Evolutionary conservation across 1,140 invertebrate genomes (phyloP), one percentile per base, ranked within the genome.

Genomic region (Hyposmocoma kahamanoa): DNA sequence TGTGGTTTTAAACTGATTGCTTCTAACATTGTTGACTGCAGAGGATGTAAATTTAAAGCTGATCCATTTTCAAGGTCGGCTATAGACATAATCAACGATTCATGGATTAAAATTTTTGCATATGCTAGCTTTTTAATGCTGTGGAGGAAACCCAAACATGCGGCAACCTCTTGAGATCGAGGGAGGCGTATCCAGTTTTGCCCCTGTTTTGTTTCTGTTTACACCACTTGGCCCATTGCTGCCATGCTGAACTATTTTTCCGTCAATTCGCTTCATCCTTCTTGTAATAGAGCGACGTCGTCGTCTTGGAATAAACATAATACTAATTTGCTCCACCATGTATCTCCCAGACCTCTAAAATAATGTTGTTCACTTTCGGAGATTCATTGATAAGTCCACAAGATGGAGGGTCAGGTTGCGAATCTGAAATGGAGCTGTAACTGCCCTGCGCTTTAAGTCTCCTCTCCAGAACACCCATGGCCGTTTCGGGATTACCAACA

Each of bases 161-260:
- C 10, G 11, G 49, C 41, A 17, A 50, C 28, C 6, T 43, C 19
- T 8, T 6, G n/a, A 9, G 41, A n/a, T 11, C 5, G n/a, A n/a
- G n/a, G n/a, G 4, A 9, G 42, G 49, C 3, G n/a, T 20, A 34
- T 20, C 36, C 5, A 30, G 41, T 1, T n/a, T 24, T 9, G 26
- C 30, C 13, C 18, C 21, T n/a, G n/a, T n/a, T n/a, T n/a, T n/a
- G n/a, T 3, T 44, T 17, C 1, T 19, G 9, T 19, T 11, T 41
- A 44, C 52, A 64, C 51, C 54, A 64, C 4, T 28, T 15, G n/a
- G 56, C 0, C 64, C 64, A 67, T 9, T 52, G 26, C 22, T 43
- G 13, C 18, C 53, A 55, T 22, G 64, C 48, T 13, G 49, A 19
- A 10, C 42, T 17, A 19, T 56, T 52, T 17, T 46, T 45, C 22